Evolutionary conservation across 2,113 vertebrate species (phyloP), one percentile per base, ranked within the genome.

Genomic region (Xerus inauris): DNA sequence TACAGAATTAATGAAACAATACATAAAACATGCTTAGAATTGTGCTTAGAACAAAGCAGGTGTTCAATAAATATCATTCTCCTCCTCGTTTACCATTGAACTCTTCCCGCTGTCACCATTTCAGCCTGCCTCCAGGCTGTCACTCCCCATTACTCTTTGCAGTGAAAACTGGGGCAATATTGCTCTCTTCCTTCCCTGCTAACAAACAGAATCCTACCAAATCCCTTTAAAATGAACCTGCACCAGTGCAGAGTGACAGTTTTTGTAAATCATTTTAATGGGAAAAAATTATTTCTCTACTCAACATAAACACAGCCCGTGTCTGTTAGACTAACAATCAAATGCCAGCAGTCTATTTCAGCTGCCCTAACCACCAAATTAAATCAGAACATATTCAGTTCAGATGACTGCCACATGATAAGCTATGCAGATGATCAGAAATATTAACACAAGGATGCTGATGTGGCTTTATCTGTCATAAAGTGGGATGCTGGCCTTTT

Each of bases 201-300:
- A 87, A 97, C 96, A 96, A 95, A 96, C 93, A 95, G 91, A 91
- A 97, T 92, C 93, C 89, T 72, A 89, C 91, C 59, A 96, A 97
- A 97, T 96, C 91, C 94, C 95, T 94, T 97, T 93, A 82, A 73
- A 97, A 97, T 94, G 94, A 97, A 94, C 76, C 93, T 91, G 93
- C 83, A 93, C 84, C 95, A 92, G 89, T 38, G 54, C 67, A 94
- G 94, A 96, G 89, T 96, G 97, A 97, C 97, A 97, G 96, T 80
- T 97, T 97, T 92, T 96, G 94, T 97, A 97, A 97, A 97, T 97
- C 94, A 97, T 93, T 96, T 92, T 96, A 97, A 97, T 97, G 94
- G 96, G 82, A 80, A 94, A 91, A 96, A 96, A 94, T 95, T 89
- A 97, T 88, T 96, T 96, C 87, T 90, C 87, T 75, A 73, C 94